Base-by-base conservation (phyloP, 2,113 vertebrate genomes). In the Corvus moneduloides region DNA sequence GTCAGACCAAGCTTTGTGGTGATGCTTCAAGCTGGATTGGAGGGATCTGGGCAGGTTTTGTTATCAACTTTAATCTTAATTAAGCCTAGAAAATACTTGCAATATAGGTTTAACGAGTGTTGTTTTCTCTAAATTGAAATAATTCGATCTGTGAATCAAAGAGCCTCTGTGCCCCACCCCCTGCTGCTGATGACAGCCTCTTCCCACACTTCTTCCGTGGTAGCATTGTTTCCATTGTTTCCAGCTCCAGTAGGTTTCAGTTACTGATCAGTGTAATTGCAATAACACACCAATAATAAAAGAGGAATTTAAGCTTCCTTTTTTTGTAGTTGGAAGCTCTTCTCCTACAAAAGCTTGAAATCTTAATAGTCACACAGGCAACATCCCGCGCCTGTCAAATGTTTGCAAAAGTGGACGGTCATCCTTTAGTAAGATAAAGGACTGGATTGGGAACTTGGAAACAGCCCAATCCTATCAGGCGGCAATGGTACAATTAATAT, bases 221-320 rank as follows among this genome's bases (percentile, higher is more conserved):
- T 59, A 89, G 83, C 83, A 74, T 79, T 84, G 91, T 84, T 91
- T 92, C 94, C 93, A 68, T 91, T 96, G 81, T 82, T 82, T 93
- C 93, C 87, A 91, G 79, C 94, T 91, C 87, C 90, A 90, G 76
- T 85, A 92, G 86, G 90, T 89, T 93, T 95, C 88, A 39, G 79
- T 94, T 96, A 94, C 88, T 86, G 83, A 93, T 88, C 75, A 72
- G 79, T 52, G 68, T 94, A 96, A 96, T 93, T 96, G 93, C 90
- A 95, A 35, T 71, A 95, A 90, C 82, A 83, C 71, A 88, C 85
- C 94, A 91, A 84, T 95, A 97, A 94, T 86, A 49, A 87, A 91
- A 87, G 91, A 91, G 88, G 92, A 93, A 81, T 93, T 94, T 77
- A 90, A 90, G 93, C 85, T 92, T 95, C 76, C 93, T 86, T 86